These are phyloP conservation scores for Butorides virescens DNA, from an alignment of 2,113 vertebrate genomes.

Conservation along the genomic window DNA sequence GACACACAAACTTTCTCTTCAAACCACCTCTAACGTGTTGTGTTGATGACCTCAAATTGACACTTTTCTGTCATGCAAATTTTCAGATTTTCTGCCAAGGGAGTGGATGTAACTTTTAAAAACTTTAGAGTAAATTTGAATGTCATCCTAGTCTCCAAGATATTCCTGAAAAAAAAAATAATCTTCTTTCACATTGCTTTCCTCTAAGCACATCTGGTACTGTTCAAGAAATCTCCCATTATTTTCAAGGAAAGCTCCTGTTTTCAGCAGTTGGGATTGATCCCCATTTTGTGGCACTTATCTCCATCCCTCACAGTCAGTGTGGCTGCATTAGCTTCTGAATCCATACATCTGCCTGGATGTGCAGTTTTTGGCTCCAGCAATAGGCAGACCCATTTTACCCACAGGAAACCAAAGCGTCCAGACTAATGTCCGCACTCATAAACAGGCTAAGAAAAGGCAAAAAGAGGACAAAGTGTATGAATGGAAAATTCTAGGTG, in stretches of 20 bases:
- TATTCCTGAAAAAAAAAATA: not conserved
- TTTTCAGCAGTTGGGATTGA: not conserved
- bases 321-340: not conserved
- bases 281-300: not conserved
- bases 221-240: not conserved
- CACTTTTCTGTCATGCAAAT: not conserved
- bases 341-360: not conserved
- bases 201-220: not conserved
- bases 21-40: not conserved
- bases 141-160: not conserved
- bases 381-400: not conserved
- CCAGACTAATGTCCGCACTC: rapidly evolving
- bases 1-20: not conserved
- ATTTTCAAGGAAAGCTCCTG: not conserved
- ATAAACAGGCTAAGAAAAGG: not conserved
- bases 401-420: not conserved
- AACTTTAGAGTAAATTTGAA: not conserved
- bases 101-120: not conserved
- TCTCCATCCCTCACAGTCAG: not conserved
- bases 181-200: not conserved
- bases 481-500: not conserved
- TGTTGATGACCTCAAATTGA: not conserved
- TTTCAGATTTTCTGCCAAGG: not conserved
- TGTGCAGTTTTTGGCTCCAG: not conserved
- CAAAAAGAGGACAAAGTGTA: not conserved